These are phyloP conservation scores for Odontocolon sp. DNA, from an alignment of 2,888 invertebrate genomes.

Conservation along the genomic window DNA sequence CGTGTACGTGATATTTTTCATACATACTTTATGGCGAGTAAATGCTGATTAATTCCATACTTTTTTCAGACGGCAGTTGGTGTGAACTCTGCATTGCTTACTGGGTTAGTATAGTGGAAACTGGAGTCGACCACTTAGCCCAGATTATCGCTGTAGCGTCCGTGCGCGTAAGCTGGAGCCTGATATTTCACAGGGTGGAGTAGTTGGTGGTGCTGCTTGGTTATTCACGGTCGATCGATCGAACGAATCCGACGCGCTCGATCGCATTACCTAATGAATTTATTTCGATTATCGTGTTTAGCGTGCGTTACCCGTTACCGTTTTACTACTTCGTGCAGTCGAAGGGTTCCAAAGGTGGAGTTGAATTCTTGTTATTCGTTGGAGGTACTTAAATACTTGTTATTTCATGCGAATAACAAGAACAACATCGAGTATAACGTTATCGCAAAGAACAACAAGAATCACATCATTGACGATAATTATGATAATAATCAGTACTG, in stretches of 20 bases:
- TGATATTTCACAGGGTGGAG: not conserved
- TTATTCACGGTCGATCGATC: slow-evolving; percentile 61
- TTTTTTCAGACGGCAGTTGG: slow-evolving; percentile 25
- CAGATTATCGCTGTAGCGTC: slow-evolving; percentile 56
- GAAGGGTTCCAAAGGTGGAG: not conserved
- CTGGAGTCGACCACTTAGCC: slow-evolving; percentile 55
- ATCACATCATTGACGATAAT: too few relatives aligned
- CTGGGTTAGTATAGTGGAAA: slow-evolving; percentile 47
- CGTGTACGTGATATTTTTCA: not conserved
- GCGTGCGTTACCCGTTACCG: slow-evolving; percentile 58
- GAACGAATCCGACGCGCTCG: slow-evolving; percentile 65
- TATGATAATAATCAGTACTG: too few relatives aligned
- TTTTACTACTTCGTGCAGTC: slow-evolving; percentile 39
- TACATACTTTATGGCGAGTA: not conserved
- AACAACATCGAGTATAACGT: too few relatives aligned
- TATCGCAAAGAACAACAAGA: too few relatives aligned
- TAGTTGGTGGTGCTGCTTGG: slow-evolving; percentile 41
- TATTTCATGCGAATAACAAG: too few relatives aligned
- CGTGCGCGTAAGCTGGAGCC: slow-evolving; percentile 20
- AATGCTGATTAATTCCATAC: slow-evolving; percentile 32
- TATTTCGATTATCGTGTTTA: slow-evolving; percentile 66
- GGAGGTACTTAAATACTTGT: too few relatives aligned
- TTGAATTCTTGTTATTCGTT: too few relatives aligned
- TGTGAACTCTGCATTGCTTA: slow-evolving; percentile 24
- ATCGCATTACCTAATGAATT: slow-evolving; percentile 69